Conservation (phyloP, 2,113 vertebrate species). For the Galemys pyrenaicus region DNA sequence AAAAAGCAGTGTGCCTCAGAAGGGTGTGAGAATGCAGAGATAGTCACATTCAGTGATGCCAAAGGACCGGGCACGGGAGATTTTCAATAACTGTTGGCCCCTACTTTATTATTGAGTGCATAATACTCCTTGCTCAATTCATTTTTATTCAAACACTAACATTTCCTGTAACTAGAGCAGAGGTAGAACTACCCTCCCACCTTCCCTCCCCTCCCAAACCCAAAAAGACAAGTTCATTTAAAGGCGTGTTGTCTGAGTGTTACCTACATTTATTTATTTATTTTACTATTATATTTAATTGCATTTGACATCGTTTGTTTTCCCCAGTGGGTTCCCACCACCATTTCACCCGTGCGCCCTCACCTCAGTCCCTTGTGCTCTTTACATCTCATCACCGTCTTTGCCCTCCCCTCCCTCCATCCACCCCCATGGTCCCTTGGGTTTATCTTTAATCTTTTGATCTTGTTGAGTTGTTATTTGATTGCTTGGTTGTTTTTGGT, state of each 20-base stretch:
- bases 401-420: no score
- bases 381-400: no score
- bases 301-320: no score
- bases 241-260: not conserved
- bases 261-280: not conserved
- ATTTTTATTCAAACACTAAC: conserved; percentile 4
- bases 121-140: conserved; percentile 9
- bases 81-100: not conserved
- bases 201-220: not conserved
- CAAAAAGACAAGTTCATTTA: not conserved
- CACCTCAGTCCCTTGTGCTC: no score
- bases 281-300: no score
- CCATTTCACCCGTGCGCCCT: no score
- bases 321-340: no score
- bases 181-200: not conserved
- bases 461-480: no score
- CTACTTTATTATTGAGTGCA: not conserved
- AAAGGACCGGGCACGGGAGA: not conserved
- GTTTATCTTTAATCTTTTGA: no score
- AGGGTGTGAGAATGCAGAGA: conserved; percentile 18
- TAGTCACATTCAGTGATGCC: not conserved
- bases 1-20: not conserved
- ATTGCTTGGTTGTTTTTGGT: no score
- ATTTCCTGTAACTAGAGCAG: not conserved
- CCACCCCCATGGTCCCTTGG: no score